Conservation (phyloP, 2,888 invertebrate genomes). For the Pollenia amentaria region DNA sequence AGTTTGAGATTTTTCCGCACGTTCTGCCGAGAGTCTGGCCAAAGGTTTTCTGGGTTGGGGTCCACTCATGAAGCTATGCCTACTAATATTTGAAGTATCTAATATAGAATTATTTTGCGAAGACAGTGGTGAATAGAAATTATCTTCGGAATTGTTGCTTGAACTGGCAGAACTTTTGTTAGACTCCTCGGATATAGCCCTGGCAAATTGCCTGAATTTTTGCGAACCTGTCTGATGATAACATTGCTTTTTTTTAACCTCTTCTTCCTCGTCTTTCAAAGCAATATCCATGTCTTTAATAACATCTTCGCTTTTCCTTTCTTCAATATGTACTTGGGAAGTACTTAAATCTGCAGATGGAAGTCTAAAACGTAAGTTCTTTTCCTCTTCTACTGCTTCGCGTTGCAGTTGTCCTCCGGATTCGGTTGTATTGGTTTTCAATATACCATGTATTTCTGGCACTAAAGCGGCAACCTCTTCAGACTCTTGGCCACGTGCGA, state of each 20-base stretch:
- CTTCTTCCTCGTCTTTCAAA: not conserved
- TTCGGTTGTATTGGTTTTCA: conserved; percentile 74
- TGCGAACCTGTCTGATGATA: not conserved
- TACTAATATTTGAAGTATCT: conserved; percentile 52
- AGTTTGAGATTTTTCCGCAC: conserved; percentile 68
- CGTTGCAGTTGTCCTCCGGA: conserved; percentile 21
- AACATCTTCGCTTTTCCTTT: not conserved
- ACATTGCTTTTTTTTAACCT: not conserved
- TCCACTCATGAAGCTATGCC: conserved; percentile 69
- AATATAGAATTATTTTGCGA: conserved; percentile 76
- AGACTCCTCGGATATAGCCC: conserved; percentile 68
- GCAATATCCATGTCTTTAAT: conserved; percentile 49
- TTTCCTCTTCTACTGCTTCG: conserved; percentile 74
- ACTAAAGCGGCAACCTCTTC: not conserved
- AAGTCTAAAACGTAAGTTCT: conserved; percentile 76
- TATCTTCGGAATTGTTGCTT: conserved; percentile 72
- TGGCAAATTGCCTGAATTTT: conserved; percentile 28
- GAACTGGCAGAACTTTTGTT: conserved; percentile 57
- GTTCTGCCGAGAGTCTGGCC: conserved; percentile 69
- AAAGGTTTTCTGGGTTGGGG: conserved; percentile 78
- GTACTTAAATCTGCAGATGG: conserved; percentile 68
- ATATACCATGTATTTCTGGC: conserved; percentile 74
- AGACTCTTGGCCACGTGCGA: not conserved
- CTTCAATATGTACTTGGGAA: conserved; percentile 1
- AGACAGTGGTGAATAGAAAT: conserved; percentile 77